Evolutionary conservation across 2,113 vertebrate species (phyloP).

Genomic region (Cryptomyrus ogoouensis): DNA sequence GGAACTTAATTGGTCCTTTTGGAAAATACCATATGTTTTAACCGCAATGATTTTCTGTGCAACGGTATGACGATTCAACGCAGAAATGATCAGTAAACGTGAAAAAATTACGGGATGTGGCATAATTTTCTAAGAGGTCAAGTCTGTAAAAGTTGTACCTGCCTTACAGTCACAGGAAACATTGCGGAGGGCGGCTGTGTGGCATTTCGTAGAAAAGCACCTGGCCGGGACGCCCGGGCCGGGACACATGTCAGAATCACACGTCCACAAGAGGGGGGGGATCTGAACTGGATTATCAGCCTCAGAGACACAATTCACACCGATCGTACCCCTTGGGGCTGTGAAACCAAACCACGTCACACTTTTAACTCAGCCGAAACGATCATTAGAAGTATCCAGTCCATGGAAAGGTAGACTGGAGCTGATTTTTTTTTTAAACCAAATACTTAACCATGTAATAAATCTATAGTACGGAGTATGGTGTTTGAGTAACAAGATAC

Average conservation of each 20-base stretch:
- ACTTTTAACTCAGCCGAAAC: background rate
- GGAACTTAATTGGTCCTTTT: background rate
- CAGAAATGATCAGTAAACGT: background rate
- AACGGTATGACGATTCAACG: background rate
- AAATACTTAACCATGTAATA: background rate
- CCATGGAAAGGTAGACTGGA: too few relatives aligned
- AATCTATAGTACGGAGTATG: background rate
- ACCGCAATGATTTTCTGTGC: background rate
- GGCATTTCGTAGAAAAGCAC: background rate
- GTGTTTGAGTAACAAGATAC: background rate
- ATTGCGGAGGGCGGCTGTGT: background rate
- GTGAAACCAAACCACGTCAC: background rate
- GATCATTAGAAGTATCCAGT: background rate
- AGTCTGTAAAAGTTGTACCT: background rate
- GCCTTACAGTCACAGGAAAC: background rate
- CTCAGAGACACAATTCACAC: background rate
- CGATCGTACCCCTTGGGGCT: background rate
- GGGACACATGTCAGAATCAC: conserved; percentile 22
- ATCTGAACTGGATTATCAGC: conserved; percentile 18
- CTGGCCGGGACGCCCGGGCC: background rate
- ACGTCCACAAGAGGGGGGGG: background rate
- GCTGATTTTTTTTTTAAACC: background rate
- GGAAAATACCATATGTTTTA: background rate
- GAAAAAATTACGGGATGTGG: background rate
- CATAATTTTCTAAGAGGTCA: background rate